Evolutionary conservation across 2,113 vertebrate species (phyloP).

Genomic region (Zapornia atra): DNA sequence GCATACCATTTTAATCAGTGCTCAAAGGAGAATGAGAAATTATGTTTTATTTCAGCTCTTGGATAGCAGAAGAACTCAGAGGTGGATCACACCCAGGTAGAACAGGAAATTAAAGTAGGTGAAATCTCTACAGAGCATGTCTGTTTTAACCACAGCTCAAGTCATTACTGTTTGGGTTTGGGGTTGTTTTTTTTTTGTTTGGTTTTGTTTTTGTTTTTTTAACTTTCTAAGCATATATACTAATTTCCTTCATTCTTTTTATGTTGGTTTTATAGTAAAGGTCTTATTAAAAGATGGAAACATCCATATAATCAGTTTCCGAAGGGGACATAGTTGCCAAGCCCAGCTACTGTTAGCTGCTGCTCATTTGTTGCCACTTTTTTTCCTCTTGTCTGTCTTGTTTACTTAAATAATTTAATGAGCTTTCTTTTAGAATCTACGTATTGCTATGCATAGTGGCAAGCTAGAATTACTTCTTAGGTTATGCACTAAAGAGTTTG

Average conservation of each 20-base stretch:
- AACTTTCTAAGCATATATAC: not conserved
- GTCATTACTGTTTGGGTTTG: not conserved
- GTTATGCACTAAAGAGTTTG: not conserved
- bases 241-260: not conserved
- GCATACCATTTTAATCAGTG: not conserved
- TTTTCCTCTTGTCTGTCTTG: not conserved
- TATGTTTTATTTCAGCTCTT: not conserved
- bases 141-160: not conserved
- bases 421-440: not conserved
- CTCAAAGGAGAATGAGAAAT: not conserved
- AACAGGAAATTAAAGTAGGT: constrained; percentile 1
- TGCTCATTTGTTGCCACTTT: not conserved
- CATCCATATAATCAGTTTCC: not conserved
- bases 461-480: constrained; percentile 24
- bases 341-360: not conserved
- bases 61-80: not conserved
- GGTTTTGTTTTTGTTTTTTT: not conserved
- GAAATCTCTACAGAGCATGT: not conserved
- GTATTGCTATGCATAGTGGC: not conserved
- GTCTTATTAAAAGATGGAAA: not conserved
- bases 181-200: not conserved
- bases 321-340: not conserved
- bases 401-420: constrained; percentile 39
- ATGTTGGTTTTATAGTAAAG: not conserved
- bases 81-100: not conserved